phyloP scores from a whole-genome alignment of 2,113 vertebrate genomes.

The Uria lomvia region DNA sequence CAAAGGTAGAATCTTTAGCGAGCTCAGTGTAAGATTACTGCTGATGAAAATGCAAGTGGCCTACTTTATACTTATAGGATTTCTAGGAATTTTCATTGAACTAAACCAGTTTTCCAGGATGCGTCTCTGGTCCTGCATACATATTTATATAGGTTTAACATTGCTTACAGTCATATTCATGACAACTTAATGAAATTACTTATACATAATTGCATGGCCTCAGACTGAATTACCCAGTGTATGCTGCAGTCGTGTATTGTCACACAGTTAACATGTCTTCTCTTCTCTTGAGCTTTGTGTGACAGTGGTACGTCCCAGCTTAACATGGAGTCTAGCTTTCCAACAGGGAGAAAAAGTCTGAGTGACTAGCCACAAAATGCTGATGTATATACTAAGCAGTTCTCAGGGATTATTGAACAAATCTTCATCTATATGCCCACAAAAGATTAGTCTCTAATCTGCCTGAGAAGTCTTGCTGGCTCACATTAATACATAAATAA shows the following conservation, averaged over 20 bases:
- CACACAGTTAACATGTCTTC: not conserved
- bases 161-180: not conserved
- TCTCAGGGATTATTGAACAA: not conserved
- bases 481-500: not conserved
- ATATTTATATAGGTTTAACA: not conserved
- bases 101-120: not conserved
- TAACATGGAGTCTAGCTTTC: not conserved
- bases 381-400: rapidly evolving
- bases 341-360: not conserved
- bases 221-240: not conserved
- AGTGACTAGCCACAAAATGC: not conserved
- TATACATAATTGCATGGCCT: not conserved
- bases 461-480: not conserved
- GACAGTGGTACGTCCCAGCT: not conserved
- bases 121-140: not conserved
- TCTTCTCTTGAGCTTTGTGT: not conserved
- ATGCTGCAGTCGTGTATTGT: not conserved
- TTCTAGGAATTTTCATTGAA: not conserved
- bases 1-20: not conserved
- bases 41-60: not conserved
- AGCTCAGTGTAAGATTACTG: not conserved
- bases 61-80: not conserved
- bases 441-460: not conserved
- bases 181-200: not conserved
- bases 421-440: too few species aligned